Evolutionary conservation across 2,888 invertebrate species (phyloP).

Genomic region (Phengaris alcon): DNA sequence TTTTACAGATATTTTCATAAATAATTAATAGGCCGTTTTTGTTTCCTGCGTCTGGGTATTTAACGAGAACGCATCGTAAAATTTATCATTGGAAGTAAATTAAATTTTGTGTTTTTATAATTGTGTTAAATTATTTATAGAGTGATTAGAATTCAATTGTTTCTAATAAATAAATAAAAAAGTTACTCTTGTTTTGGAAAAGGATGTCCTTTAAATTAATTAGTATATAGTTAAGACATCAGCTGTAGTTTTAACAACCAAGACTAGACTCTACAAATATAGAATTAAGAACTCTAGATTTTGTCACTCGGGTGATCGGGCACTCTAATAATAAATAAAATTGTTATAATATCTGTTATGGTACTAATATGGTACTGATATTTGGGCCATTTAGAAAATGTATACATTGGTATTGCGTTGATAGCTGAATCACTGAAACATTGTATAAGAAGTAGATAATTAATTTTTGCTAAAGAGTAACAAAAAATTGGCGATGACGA

Average conservation of each 20-base stretch:
- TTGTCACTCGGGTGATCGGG: neutral
- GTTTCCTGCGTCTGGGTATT: conserved; percentile 28
- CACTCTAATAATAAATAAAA: neutral
- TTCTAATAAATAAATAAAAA: neutral
- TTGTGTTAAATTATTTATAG: conserved; percentile 23
- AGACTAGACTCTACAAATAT: neutral
- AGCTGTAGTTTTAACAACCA: neutral
- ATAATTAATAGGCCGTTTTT: conserved; percentile 46
- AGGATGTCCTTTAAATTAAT: neutral
- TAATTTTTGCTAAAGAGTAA: no score
- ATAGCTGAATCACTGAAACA: no score
- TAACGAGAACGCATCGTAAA: conserved; percentile 28
- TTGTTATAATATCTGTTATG: neutral
- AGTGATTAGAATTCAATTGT: conserved; percentile 20
- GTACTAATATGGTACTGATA: neutral
- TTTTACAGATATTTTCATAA: conserved; percentile 54
- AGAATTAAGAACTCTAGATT: neutral
- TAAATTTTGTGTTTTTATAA: conserved; percentile 23
- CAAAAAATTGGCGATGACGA: no score
- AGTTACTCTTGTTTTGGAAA: neutral
- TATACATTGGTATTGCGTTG: neutral
- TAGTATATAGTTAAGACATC: neutral
- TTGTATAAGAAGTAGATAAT: no score
- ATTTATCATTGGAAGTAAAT: conserved; percentile 22
- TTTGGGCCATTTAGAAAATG: neutral